These are phyloP conservation scores for Lasioglossum lativentre DNA, from an alignment of 2,888 invertebrate species.

Conservation along the genomic window DNA sequence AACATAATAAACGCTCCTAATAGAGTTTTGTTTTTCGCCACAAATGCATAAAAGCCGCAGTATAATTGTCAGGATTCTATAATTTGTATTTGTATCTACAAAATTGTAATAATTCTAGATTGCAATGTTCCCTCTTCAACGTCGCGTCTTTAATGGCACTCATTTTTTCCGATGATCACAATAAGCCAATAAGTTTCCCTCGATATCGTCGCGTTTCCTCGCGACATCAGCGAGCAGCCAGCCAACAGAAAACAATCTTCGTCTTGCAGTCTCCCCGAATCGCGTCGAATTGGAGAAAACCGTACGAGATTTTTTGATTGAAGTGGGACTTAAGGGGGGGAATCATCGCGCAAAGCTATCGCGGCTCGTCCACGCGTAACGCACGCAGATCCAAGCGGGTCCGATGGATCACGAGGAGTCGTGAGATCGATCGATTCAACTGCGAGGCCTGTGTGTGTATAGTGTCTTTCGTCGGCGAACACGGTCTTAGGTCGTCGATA, in stretches of 20 bases:
- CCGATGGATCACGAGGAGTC: slow-evolving; percentile 20
- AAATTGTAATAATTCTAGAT: neutral
- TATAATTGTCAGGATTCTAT: no score
- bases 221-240: neutral
- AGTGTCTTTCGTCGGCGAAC: slow-evolving; percentile 54
- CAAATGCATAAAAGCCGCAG: no score
- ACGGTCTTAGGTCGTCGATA: slow-evolving; percentile 67
- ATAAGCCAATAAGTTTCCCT: neutral
- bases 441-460: slow-evolving; percentile 61
- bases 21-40: no score
- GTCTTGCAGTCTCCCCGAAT: neutral
- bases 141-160: neutral
- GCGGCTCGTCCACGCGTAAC: neutral
- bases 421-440: slow-evolving; percentile 73
- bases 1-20: no score
- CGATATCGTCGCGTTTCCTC: no score
- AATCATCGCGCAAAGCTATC: neutral
- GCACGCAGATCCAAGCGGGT: slow-evolving; percentile 19
- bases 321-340: neutral
- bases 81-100: no score
- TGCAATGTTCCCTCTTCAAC: neutral
- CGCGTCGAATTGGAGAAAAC: neutral
- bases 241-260: neutral
- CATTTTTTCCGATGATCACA: no score
- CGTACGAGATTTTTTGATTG: neutral